phyloP scores from a whole-genome alignment of 2,797 vertebrate species.

The Brachymystax lenok region DNA sequence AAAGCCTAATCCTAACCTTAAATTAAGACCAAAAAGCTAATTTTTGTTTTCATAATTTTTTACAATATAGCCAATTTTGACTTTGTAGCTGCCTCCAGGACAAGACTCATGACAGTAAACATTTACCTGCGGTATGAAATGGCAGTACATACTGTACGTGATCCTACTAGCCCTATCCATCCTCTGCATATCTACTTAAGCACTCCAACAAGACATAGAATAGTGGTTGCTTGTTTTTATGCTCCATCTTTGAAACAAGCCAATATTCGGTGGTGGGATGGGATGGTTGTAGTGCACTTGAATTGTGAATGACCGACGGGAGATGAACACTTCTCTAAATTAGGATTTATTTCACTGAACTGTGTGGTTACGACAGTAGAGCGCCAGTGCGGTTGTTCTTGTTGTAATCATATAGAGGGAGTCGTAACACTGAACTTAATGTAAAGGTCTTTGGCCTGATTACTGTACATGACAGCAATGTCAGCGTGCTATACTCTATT shows the following conservation, averaged over 20 bases:
- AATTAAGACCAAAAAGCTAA: no score
- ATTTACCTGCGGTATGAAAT: neutral
- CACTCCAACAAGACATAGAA: constrained; percentile 16
- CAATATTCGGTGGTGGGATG: constrained; percentile 16
- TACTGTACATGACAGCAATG: neutral
- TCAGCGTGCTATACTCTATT: neutral
- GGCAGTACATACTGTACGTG: neutral
- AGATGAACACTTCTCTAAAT: constrained; percentile 20
- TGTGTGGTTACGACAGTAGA: constrained; percentile 32
- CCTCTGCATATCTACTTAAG: constrained; percentile 11
- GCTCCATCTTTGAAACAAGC: constrained; percentile 14
- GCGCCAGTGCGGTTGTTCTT: constrained; percentile 17
- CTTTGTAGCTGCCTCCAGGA: no score
- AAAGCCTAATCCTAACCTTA: no score
- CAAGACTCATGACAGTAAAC: no score
- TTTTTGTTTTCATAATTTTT: no score
- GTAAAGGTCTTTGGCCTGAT: constrained; percentile 12
- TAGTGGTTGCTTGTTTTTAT: constrained; percentile 8
- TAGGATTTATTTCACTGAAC: constrained; percentile 64
- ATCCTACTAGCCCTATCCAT: neutral
- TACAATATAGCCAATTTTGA: no score
- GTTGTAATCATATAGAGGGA: constrained; percentile 46
- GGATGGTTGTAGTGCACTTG: constrained; percentile 35
- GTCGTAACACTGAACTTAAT: constrained; percentile 70
- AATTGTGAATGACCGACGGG: constrained; percentile 1